phyloP scores from a whole-genome alignment of 2,888 invertebrate genomes.

The Eurois occulta region DNA sequence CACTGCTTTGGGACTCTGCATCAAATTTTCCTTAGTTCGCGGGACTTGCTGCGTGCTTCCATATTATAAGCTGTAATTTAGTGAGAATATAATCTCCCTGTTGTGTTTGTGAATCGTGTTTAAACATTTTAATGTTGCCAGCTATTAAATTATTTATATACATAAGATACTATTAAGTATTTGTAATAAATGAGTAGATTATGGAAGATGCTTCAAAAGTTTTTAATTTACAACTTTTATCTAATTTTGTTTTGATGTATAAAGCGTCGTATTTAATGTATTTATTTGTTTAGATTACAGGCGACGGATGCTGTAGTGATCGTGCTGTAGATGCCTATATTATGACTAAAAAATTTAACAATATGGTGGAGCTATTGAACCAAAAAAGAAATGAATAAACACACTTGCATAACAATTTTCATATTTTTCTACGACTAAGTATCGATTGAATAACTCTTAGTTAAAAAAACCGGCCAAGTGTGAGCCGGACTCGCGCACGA shows the following conservation, averaged over 20 bases:
- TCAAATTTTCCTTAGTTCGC: not conserved
- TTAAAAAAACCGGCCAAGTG: too few species aligned
- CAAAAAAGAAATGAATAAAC: not conserved
- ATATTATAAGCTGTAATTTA: constrained; percentile 13
- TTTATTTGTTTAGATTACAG: too few species aligned
- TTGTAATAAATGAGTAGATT: not conserved
- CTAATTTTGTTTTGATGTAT: not conserved
- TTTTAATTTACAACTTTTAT: not conserved
- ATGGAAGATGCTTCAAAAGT: too few species aligned
- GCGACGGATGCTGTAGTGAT: too few species aligned
- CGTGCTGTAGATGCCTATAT: too few species aligned
- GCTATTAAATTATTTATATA: not conserved
- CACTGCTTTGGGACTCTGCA: not conserved
- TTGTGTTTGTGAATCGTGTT: not conserved
- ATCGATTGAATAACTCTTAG: not conserved
- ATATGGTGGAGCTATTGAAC: not conserved
- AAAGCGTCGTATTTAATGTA: not conserved
- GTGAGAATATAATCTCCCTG: constrained; percentile 25
- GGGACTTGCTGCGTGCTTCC: not conserved
- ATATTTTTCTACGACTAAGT: not conserved
- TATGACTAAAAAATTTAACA: too few species aligned
- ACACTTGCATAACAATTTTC: not conserved
- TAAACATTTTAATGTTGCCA: not conserved
- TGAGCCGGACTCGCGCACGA: too few species aligned
- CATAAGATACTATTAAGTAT: not conserved